phyloP scores from a whole-genome alignment of 2,113 vertebrate genomes.

The Psephotus haematonotus region DNA sequence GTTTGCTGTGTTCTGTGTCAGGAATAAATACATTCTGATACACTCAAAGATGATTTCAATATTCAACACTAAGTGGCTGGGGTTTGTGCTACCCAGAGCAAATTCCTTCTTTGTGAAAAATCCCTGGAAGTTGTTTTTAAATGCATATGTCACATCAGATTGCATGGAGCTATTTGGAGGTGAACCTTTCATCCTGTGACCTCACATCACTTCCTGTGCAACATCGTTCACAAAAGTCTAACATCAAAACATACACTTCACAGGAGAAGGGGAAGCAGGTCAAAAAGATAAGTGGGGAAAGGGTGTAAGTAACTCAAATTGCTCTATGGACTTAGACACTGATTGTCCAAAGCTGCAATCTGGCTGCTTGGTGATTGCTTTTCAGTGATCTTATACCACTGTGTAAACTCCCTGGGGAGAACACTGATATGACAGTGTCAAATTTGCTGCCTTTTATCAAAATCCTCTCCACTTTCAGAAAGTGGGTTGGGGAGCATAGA shows the following conservation, averaged over 20 bases:
- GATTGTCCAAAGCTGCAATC: conserved; percentile 31
- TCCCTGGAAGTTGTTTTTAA: conserved; percentile 7
- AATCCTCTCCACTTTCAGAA: not conserved
- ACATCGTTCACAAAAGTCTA: not conserved
- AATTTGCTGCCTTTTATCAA: not conserved
- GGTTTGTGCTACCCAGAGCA: not conserved
- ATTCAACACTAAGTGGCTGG: not conserved
- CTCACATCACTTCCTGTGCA: not conserved
- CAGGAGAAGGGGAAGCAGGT: conserved; percentile 4
- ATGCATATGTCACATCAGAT: conserved; percentile 19
- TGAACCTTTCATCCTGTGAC: conserved; percentile 28
- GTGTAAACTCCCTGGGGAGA: conserved; percentile 3
- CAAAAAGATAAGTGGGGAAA: not conserved
- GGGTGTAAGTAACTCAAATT: conserved; percentile 17
- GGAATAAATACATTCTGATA: not conserved
- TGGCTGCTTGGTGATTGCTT: conserved; percentile 22
- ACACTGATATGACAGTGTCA: not conserved
- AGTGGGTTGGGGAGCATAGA: not conserved
- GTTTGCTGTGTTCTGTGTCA: not conserved
- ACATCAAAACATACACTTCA: conserved; percentile 29
- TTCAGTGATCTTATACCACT: conserved; percentile 47
- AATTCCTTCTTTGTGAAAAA: not conserved
- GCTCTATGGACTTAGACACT: conserved; percentile 7
- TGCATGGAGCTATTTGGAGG: not conserved
- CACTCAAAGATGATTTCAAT: not conserved